Evolutionary conservation across 2,113 vertebrate genomes (phyloP).

Genomic region (Channa argus): DNA sequence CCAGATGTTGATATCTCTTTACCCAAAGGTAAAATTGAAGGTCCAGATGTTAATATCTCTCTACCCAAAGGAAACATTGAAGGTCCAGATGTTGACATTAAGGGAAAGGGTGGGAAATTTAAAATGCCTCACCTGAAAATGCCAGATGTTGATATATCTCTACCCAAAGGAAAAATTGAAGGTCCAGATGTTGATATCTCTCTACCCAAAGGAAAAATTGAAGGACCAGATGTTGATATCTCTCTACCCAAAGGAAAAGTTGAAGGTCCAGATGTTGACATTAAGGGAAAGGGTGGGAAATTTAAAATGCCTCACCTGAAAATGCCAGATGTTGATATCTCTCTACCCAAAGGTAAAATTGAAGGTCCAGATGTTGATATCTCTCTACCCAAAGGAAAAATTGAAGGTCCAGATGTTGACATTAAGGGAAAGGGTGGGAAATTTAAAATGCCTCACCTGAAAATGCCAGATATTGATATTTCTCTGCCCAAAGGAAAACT

Average conservation of each 20-base stretch:
- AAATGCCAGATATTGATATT: constrained; percentile 76
- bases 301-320: constrained; percentile 55
- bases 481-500: constrained; percentile 61
- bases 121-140: too few relatives aligned
- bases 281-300: constrained; percentile 31
- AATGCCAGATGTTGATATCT: constrained; percentile 71
- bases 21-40: constrained; percentile 46
- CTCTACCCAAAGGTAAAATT: constrained; percentile 61
- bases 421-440: constrained; percentile 12
- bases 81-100: background rate
- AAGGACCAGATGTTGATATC: constrained; percentile 4
- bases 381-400: too few relatives aligned
- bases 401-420: constrained; percentile 3
- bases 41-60: background rate
- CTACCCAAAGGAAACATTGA: constrained; percentile 62
- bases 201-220: too few relatives aligned
- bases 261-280: constrained; percentile 35
- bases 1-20: constrained; percentile 46
- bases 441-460: constrained; percentile 66
- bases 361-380: constrained; percentile 20
- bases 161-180: constrained; percentile 59
- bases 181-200: background rate
- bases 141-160: constrained; percentile 41
- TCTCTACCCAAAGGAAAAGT: constrained; percentile 42
- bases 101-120: too few relatives aligned